These are phyloP conservation scores for Ruditapes philippinarum DNA, from an alignment of 1,140 invertebrate species.

Conservation along the genomic window DNA sequence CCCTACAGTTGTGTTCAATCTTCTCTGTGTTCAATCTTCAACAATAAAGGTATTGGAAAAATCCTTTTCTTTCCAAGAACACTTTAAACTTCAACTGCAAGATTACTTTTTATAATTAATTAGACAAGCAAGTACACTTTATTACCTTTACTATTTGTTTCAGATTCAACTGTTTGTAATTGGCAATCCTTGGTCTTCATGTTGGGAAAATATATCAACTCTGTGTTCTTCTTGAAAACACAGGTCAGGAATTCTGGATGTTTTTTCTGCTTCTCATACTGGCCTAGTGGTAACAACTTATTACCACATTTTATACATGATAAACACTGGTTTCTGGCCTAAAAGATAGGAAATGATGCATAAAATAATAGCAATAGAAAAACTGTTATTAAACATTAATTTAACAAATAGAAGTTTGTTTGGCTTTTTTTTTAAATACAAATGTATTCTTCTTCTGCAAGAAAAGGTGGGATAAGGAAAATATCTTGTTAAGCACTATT, in stretches of 20 bases:
- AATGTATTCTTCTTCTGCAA: no score
- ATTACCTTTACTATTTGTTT: constrained; percentile 23
- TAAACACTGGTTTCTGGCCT: not conserved
- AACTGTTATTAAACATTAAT: no score
- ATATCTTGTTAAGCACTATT: no score
- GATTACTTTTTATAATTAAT: no score
- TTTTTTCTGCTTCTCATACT: constrained; percentile 26
- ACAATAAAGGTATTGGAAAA: not conserved
- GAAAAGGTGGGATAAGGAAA: no score
- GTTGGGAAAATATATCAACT: constrained; percentile 18
- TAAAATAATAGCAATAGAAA: no score
- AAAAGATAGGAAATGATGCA: not conserved
- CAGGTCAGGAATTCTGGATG: constrained; percentile 4
- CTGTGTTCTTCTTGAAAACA: constrained; percentile 41
- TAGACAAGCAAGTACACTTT: no score
- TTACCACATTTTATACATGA: constrained; percentile 25
- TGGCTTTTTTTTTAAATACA: no score
- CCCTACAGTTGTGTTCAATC: not conserved
- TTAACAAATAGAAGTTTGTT: no score
- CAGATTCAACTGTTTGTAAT: not conserved
- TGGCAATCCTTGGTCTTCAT: not conserved
- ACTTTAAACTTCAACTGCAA: not conserved
- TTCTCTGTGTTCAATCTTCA: not conserved
- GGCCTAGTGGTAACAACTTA: not conserved
- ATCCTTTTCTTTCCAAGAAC: not conserved